These are phyloP conservation scores for Heliconius hewitsoni DNA, from an alignment of 1,140 invertebrate species.

Conservation along the genomic window DNA sequence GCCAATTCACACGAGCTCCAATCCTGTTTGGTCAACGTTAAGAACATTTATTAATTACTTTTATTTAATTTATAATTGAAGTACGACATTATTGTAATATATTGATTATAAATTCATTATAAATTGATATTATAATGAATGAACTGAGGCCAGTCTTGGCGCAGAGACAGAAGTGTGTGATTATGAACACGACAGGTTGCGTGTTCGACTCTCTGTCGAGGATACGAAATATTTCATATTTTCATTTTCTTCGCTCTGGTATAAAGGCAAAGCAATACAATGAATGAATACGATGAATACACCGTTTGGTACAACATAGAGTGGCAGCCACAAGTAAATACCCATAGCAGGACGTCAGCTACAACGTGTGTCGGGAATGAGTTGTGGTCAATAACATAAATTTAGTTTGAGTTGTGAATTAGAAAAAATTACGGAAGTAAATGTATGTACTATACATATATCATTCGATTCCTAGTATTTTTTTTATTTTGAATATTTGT, in stretches of 20 bases:
- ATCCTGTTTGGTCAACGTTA: slow-evolving; percentile 32
- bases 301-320: background rate
- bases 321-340: background rate
- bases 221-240: no score
- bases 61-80: slow-evolving; percentile 30
- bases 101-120: background rate
- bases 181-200: no score
- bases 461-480: no score
- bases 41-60: slow-evolving; percentile 39
- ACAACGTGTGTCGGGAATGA: background rate
- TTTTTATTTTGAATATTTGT: no score
- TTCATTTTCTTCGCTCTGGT: no score
- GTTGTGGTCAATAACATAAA: slow-evolving; percentile 6
- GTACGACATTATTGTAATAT: background rate
- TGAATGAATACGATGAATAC: no score
- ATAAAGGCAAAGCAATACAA: no score
- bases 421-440: background rate
- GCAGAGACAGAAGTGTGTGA: background rate
- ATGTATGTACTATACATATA: no score
- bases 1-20: slow-evolving; percentile 50
- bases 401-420: background rate
- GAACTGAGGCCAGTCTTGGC: background rate
- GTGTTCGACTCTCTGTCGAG: no score
- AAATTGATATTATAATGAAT: background rate
- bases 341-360: background rate